phyloP scores from a whole-genome alignment of 1,140 invertebrate genomes.

The Hetaerina americana region DNA sequence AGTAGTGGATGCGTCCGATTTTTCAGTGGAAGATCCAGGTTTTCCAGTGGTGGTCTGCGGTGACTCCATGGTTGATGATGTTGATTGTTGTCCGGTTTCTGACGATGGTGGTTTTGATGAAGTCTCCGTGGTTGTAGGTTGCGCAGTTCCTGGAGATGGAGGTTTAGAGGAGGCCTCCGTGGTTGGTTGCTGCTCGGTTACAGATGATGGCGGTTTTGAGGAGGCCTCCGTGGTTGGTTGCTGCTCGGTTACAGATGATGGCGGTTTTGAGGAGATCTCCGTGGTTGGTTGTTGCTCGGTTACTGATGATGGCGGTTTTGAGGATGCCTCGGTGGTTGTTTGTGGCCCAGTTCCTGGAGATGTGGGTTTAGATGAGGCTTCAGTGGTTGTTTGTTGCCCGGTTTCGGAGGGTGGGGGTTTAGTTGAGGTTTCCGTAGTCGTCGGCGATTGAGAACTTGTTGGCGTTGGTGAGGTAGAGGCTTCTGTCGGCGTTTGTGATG shows the following conservation, averaged over 20 bases:
- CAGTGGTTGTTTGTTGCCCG: slow-evolving; percentile 13
- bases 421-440: slow-evolving; percentile 17
- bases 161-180: slow-evolving; percentile 8
- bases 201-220: slow-evolving; percentile 12
- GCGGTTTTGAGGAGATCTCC: not conserved
- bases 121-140: slow-evolving; percentile 16
- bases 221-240: slow-evolving; percentile 17
- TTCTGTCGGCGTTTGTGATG: slow-evolving; percentile 15
- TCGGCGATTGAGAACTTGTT: too few species aligned
- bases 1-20: slow-evolving; percentile 16
- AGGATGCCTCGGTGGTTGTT: slow-evolving; percentile 17
- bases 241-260: too few species aligned
- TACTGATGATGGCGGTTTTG: slow-evolving; percentile 11
- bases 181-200: slow-evolving; percentile 14
- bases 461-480: too few species aligned
- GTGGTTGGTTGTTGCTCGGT: slow-evolving; percentile 15
- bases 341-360: too few species aligned
- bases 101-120: slow-evolving; percentile 14
- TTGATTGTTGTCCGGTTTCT: slow-evolving; percentile 13
- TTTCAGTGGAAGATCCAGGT: slow-evolving; percentile 10
- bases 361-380: too few species aligned
- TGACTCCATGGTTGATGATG: slow-evolving; percentile 9
- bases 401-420: slow-evolving; percentile 12
- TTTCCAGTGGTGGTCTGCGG: slow-evolving; percentile 3
- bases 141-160: too few species aligned